These are phyloP conservation scores for Oryzias celebensis DNA, from an alignment of 2,113 vertebrate genomes.

Conservation along the genomic window DNA sequence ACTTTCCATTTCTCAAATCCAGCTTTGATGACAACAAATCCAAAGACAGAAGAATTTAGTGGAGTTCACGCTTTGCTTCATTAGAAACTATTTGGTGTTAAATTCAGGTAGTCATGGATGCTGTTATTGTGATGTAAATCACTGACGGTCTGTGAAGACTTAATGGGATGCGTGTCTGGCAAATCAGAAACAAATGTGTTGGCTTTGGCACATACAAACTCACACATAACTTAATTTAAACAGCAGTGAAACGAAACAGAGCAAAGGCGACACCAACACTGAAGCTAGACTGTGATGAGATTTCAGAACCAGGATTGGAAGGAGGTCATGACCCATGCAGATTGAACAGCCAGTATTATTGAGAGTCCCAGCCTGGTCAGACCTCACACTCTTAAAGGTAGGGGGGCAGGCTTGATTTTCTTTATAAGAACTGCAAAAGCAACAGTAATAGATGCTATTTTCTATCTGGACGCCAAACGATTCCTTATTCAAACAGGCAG, in stretches of 20 bases:
- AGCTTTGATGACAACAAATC: slow-evolving; percentile 40
- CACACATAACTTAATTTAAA: slow-evolving; percentile 33
- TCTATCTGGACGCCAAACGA: slow-evolving; percentile 13
- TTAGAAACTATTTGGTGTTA: slow-evolving; percentile 22
- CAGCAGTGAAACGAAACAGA: slow-evolving; percentile 29
- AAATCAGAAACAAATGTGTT: slow-evolving; percentile 58
- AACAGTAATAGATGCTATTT: slow-evolving; percentile 34
- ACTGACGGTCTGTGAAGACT: slow-evolving; percentile 42
- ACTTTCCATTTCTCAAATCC: slow-evolving; percentile 22
- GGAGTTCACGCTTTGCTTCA: slow-evolving; percentile 6
- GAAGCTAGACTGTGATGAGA: slow-evolving; percentile 25
- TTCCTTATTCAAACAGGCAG: slow-evolving; percentile 9
- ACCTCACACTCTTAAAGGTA: slow-evolving; percentile 34
- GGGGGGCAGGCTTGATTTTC: slow-evolving; percentile 13
- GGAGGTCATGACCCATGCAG: slow-evolving; percentile 45
- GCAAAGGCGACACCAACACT: slow-evolving; percentile 7
- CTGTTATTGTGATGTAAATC: slow-evolving; percentile 67
- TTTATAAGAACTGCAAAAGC: slow-evolving; percentile 19
- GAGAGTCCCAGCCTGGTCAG: slow-evolving; percentile 26
- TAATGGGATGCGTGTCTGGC: slow-evolving; percentile 58
- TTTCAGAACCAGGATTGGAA: slow-evolving; percentile 18
- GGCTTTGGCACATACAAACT: slow-evolving; percentile 38
- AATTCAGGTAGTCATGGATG: slow-evolving; percentile 37
- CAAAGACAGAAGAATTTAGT: slow-evolving; percentile 36
- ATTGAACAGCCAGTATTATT: slow-evolving; percentile 34